A percentile compares a stretch with the other conserved stretches of the same genome.
phyloP scores from a whole-genome alignment of 2,888 invertebrate genomes.

The Morpho deidamia region DNA sequence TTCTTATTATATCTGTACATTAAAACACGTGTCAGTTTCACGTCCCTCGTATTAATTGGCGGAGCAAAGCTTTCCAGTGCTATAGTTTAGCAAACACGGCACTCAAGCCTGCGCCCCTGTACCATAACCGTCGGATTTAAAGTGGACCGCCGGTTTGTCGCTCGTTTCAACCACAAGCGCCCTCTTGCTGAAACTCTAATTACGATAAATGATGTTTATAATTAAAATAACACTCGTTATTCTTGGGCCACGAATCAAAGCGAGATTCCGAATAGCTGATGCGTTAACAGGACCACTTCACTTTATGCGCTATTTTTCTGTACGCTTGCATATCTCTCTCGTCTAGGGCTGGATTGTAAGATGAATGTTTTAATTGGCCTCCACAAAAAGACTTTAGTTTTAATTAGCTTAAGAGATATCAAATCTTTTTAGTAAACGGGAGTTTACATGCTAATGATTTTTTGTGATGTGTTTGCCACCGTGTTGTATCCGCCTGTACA shows the following conservation, averaged over 20 bases:
- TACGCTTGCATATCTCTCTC: constrained; percentile 32
- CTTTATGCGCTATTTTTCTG: constrained; percentile 48
- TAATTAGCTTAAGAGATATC: not conserved
- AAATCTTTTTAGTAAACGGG: no score
- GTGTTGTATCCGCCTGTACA: no score
- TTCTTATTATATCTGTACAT: not conserved
- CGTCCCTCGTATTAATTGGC: constrained; percentile 38
- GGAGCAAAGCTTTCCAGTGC: constrained; percentile 41
- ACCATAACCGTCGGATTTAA: constrained; percentile 66
- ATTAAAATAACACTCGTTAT: constrained; percentile 72
- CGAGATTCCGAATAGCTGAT: constrained; percentile 47
- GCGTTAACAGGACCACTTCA: constrained; percentile 59
- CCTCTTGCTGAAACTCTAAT: constrained; percentile 61
- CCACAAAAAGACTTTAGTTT: not conserved
- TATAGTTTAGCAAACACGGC: constrained; percentile 48
- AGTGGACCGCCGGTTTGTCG: constrained; percentile 61
- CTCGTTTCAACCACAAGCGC: constrained; percentile 50
- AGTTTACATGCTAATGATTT: no score
- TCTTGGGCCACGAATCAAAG: constrained; percentile 58
- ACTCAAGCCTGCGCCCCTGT: constrained; percentile 50
- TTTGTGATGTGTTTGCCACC: no score
- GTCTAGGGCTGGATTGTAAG: constrained; percentile 22
- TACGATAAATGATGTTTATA: constrained; percentile 76
- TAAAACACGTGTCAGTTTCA: constrained; percentile 16
- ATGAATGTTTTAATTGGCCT: constrained; percentile 10